A percentile compares a stretch with the other conserved stretches of the same genome.
phyloP scores from a whole-genome alignment of 2,888 invertebrate genomes.

The Chrysolina americana region DNA sequence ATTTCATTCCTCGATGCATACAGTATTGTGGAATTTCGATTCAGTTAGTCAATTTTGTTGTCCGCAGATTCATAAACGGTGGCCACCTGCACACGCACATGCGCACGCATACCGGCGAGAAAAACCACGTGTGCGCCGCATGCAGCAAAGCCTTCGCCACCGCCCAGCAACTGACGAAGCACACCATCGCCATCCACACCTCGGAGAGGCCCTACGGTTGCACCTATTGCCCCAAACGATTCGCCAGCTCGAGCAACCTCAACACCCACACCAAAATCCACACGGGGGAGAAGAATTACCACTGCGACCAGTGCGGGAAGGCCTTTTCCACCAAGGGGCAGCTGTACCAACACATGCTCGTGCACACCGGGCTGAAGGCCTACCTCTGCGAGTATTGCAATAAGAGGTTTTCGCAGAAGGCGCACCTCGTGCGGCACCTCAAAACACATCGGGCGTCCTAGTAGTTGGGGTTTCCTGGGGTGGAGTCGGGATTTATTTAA shows the following conservation, averaged over 20 bases:
- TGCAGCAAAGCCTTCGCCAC: conserved; percentile 69
- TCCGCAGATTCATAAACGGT: conserved; percentile 66
- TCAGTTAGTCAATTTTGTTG: neutral
- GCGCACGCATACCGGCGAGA: conserved; percentile 69
- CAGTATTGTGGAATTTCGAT: no score
- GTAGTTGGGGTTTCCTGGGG: neutral
- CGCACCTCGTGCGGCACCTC: conserved; percentile 67
- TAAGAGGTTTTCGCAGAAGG: conserved; percentile 69
- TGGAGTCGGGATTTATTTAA: neutral
- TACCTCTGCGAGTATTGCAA: conserved; percentile 68
- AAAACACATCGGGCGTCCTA: conserved; percentile 63
- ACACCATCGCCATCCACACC: conserved; percentile 68
- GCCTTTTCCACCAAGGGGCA: conserved; percentile 69
- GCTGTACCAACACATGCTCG: conserved; percentile 67
- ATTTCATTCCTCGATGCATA: no score
- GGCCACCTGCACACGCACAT: conserved; percentile 69
- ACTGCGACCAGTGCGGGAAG: conserved; percentile 68
- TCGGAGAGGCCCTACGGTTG: conserved; percentile 68
- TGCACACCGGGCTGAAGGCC: conserved; percentile 68
- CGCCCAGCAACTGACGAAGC: conserved; percentile 68
- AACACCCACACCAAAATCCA: conserved; percentile 68
- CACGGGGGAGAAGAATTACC: conserved; percentile 69
- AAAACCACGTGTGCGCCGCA: conserved; percentile 68
- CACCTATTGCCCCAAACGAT: conserved; percentile 67
- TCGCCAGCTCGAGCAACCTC: conserved; percentile 68